These are phyloP conservation scores for Bombus confusus DNA, from an alignment of 1,140 invertebrate genomes.

Conservation along the genomic window DNA sequence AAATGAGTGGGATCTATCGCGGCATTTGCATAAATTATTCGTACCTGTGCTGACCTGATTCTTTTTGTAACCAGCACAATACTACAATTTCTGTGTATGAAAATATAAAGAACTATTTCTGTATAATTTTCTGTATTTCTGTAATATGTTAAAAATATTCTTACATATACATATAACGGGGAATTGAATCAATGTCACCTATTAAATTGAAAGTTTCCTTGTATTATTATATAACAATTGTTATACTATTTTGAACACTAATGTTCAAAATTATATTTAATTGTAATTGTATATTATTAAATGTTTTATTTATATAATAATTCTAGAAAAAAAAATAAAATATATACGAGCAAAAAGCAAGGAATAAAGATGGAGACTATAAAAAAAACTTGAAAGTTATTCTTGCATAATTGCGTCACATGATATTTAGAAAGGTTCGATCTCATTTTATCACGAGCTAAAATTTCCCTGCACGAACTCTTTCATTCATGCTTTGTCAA, in stretches of 20 bases:
- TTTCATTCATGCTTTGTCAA: slow-evolving; percentile 14
- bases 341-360: not conserved
- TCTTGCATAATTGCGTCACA: slow-evolving; percentile 1
- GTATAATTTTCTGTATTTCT: not conserved
- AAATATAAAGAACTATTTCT: not conserved
- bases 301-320: not conserved
- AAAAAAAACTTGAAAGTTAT: slow-evolving; percentile 1
- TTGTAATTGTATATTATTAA: too few species aligned
- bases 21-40: slow-evolving; percentile 40
- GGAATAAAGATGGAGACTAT: not conserved
- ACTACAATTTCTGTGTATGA: not conserved
- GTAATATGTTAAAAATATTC: not conserved
- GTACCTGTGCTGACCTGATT: slow-evolving; percentile 10
- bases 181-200: too few species aligned
- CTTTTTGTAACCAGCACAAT: not conserved
- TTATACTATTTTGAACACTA: too few species aligned
- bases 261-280: too few species aligned
- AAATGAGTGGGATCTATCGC: slow-evolving; percentile 21
- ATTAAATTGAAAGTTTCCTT: too few species aligned
- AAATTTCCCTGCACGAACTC: not conserved
- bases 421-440: slow-evolving; percentile 18
- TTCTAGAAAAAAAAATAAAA: not conserved
- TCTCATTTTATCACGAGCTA: not conserved
- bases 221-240: too few species aligned
- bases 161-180: too few species aligned